Evolutionary conservation across 2,888 invertebrate genomes (phyloP), one percentile per base, ranked within the genome.

Genomic region (Trissonchulus latispiculum): DNA sequence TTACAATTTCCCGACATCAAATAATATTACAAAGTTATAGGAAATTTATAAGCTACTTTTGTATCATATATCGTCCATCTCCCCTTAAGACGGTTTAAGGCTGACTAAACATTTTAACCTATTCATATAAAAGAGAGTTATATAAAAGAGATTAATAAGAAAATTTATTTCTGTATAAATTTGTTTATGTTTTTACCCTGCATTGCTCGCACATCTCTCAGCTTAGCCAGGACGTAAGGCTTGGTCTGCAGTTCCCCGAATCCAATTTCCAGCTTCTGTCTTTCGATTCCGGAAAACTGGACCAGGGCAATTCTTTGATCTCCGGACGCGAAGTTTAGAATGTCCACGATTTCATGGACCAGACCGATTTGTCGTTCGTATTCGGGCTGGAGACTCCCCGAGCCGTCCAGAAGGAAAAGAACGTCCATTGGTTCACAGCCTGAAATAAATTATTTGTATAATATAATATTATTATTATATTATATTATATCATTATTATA

Each of bases 381-480:
- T 64, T 64, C 32, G 15, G 66, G 35, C 35, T 64, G 31, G 66
- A 64, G 8, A 64, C 66, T 64, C 8, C 66, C 66, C 18, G 66
- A 64, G 35, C 66, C 35, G 66, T 64, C 66, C 32, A 64, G 31
- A 8, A 64, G 66, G 28, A 64, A 15, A 18, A 64, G 35, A 32
- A 64, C 66, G 66, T 64, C 66, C 35, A 64, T 32, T 64, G 32
- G 66, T 15, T 8, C 8, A n/a, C 66, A 64, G 8, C 35, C 66
- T 48, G 48, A 48, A 48, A 48, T 48, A 23, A 48, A 48, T 23
- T n/a, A n/a, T n/a, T n/a, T n/a, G n/a, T n/a, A n/a, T n/a, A n/a
- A n/a, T n/a, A n/a, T n/a, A n/a, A n/a, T n/a, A n/a, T n/a, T n/a
- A n/a, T n/a, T n/a, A n/a, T n/a, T n/a, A n/a, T n/a, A n/a, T n/a